phyloP scores from a whole-genome alignment of 2,797 vertebrate species.

The Neoniphon sammara region DNA sequence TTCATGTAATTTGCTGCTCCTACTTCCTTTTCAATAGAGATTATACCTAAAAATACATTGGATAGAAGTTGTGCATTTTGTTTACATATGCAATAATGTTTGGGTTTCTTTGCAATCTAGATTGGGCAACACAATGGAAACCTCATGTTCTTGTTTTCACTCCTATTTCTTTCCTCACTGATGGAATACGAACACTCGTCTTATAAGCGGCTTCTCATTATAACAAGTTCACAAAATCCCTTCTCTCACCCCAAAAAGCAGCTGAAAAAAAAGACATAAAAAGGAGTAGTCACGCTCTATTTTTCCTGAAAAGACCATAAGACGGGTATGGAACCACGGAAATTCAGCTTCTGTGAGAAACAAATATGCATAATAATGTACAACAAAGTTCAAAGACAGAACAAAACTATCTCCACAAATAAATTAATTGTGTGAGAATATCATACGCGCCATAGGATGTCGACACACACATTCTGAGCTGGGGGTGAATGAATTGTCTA shows the following conservation, averaged over 20 bases:
- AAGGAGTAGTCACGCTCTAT: constrained; percentile 78
- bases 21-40: constrained; percentile 77
- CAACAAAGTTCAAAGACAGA: constrained; percentile 68
- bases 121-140: constrained; percentile 70
- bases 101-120: constrained; percentile 54
- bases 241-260: constrained; percentile 37
- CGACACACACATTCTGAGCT: constrained; percentile 38
- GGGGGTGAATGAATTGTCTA: constrained; percentile 57
- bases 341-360: constrained; percentile 57
- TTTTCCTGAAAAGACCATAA: constrained; percentile 74
- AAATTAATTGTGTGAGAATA: constrained; percentile 59
- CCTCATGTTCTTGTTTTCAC: constrained; percentile 49
- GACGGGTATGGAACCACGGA: constrained; percentile 56
- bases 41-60: constrained; percentile 80
- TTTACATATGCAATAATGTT: constrained; percentile 66
- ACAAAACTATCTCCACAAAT: constrained; percentile 57
- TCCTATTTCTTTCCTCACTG: constrained; percentile 53
- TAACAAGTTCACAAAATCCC: constrained; percentile 68
- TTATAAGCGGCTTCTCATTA: constrained; percentile 66
- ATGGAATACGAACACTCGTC: constrained; percentile 63
- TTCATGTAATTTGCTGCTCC: constrained; percentile 65
- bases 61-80: constrained; percentile 69
- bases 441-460: constrained; percentile 48
- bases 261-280: constrained; percentile 60
- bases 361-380: constrained; percentile 69